Percentiles rank a stretch among this genome's conserved stretches.
These are phyloP conservation scores for Silurus asotus DNA, from an alignment of 2,113 vertebrate genomes.

Conservation along the genomic window DNA sequence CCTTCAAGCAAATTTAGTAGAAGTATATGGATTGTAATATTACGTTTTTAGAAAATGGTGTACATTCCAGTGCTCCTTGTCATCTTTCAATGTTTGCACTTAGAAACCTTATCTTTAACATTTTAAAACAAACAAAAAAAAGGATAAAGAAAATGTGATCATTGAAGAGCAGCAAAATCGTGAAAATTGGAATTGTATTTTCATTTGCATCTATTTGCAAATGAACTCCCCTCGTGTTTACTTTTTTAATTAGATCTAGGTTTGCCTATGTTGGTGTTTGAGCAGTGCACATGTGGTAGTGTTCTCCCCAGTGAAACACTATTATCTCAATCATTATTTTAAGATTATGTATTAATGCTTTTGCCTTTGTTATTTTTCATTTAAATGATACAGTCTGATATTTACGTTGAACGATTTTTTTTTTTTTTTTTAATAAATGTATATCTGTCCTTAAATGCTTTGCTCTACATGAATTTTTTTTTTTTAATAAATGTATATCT, in stretches of 20 bases:
- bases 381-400: conserved; percentile 21
- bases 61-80: conserved; percentile 60
- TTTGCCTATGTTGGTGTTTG: conserved; percentile 42
- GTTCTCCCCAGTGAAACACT: conserved; percentile 28
- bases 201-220: conserved; percentile 42
- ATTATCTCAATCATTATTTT: conserved; percentile 6
- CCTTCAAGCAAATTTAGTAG: conserved; percentile 40
- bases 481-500: conserved; percentile 50
- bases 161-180: conserved; percentile 25
- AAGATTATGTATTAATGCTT: conserved; percentile 13
- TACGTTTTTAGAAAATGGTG: conserved; percentile 50
- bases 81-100: conserved; percentile 40
- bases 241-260: conserved; percentile 15
- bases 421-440: conserved; percentile 48
- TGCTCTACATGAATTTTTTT: background rate
- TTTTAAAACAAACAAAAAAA: background rate
- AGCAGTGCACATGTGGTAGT: conserved; percentile 36
- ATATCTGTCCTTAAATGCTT: conserved; percentile 28
- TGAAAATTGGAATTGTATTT: conserved; percentile 58
- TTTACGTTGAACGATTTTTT: conserved; percentile 22
- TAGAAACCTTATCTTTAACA: conserved; percentile 18
- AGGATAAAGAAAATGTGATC: background rate
- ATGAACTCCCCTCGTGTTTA: conserved; percentile 50
- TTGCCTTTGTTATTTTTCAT: conserved; percentile 19
- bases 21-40: conserved; percentile 54